phyloP scores from a whole-genome alignment of 37 sponge, comb jelly and placozoan genomes.

The Trichoplax adhaerens region DNA sequence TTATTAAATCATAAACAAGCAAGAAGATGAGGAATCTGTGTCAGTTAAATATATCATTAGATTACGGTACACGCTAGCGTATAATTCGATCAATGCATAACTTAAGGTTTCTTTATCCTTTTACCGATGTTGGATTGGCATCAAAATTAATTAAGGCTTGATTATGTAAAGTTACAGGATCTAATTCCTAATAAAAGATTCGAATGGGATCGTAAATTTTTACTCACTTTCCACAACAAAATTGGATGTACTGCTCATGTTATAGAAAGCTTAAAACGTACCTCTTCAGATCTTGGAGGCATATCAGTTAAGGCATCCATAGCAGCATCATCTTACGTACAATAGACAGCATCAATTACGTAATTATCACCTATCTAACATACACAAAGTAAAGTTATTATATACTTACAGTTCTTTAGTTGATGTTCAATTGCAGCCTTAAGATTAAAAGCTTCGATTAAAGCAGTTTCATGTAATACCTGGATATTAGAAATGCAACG shows the following conservation, averaged over 20 bases:
- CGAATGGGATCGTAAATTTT: neutral
- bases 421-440: constrained; percentile 95
- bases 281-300: constrained; percentile 84
- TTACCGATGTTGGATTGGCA: constrained; percentile 41
- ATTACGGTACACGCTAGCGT: too few species aligned
- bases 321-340: constrained; percentile 50
- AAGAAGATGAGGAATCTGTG: too few species aligned
- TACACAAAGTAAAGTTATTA: neutral
- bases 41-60: too few species aligned
- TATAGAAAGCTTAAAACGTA: neutral
- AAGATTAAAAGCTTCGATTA: constrained; percentile 92
- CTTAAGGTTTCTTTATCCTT: neutral
- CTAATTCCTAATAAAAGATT: constrained; percentile 41
- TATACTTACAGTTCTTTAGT: constrained; percentile 64
- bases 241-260: too few species aligned
- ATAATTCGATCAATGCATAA: too few species aligned
- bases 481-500: constrained; percentile 6
- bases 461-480: constrained; percentile 87
- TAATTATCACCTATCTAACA: neutral
- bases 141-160: constrained; percentile 95
- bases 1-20: neutral
- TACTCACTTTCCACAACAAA: too few species aligned
- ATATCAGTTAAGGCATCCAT: constrained; percentile 92
- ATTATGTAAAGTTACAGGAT: constrained; percentile 89
- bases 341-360: neutral